Evolutionary conservation across 2,888 invertebrate species (phyloP).

Genomic region (Stegana nigrithorax): DNA sequence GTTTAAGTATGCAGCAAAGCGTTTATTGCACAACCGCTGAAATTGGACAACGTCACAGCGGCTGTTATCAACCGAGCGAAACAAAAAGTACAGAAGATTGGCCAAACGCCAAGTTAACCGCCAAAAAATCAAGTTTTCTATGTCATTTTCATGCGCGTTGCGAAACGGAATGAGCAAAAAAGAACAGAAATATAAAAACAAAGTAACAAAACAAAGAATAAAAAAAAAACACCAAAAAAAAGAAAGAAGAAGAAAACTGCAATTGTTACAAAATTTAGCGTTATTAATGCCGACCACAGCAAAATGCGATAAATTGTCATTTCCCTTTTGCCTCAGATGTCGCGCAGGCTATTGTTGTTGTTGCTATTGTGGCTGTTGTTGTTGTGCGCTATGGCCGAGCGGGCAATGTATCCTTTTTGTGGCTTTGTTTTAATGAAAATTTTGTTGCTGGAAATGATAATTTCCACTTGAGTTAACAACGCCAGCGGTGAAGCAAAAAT

Average conservation of each 20-base stretch:
- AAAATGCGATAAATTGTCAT: conserved; percentile 56
- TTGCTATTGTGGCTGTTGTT: no score
- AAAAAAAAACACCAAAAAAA: conserved; percentile 23
- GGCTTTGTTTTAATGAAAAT: conserved; percentile 34
- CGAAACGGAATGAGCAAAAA: neutral
- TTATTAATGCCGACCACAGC: conserved; percentile 60
- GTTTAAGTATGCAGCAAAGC: no score
- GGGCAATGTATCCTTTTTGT: conserved; percentile 2
- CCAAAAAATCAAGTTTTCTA: conserved; percentile 24
- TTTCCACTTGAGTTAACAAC: conserved; percentile 54
- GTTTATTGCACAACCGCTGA: no score
- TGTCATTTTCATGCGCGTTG: conserved; percentile 5
- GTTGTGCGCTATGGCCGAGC: neutral
- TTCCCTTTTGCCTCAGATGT: no score
- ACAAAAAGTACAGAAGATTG: conserved; percentile 32
- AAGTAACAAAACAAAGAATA: conserved; percentile 35
- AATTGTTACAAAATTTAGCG: conserved; percentile 60
- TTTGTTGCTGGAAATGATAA: conserved; percentile 57
- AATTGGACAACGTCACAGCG: conserved; percentile 35
- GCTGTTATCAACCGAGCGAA: conserved; percentile 13
- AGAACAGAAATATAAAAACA: neutral
- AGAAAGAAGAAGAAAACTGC: conserved; percentile 45
- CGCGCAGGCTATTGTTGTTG: conserved; percentile 30
- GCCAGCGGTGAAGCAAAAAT: neutral
- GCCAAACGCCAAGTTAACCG: conserved; percentile 34